Percentiles rank a stretch among this genome's conserved stretches.
Conservation (phyloP, 2,113 vertebrate genomes). For the Dermatemys mawii region DNA sequence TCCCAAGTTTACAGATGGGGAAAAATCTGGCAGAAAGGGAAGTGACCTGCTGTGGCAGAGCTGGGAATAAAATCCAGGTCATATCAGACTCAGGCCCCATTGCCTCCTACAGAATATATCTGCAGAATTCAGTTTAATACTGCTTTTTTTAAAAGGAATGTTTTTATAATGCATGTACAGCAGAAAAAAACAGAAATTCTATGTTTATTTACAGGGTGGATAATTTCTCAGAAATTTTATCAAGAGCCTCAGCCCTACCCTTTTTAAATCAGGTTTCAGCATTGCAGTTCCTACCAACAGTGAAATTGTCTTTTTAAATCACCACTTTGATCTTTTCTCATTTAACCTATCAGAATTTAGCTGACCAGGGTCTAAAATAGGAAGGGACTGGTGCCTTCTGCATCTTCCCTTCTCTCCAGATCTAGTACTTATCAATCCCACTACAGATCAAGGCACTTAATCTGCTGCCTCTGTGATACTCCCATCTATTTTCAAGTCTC, state of each 20-base stretch:
- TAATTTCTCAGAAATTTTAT: neutral
- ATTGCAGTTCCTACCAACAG: neutral
- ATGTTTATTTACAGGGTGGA: neutral
- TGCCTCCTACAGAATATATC: neutral
- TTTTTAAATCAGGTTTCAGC: neutral
- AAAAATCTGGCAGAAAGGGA: neutral
- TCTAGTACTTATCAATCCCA: neutral
- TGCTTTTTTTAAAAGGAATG: neutral
- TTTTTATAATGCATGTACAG: neutral
- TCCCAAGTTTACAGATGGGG: neutral
- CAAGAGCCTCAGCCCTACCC: neutral
- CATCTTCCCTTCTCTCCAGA: neutral
- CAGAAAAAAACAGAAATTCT: neutral
- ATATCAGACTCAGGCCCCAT: neutral
- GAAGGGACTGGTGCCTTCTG: neutral
- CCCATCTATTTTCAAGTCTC: neutral
- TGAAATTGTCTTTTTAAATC: neutral
- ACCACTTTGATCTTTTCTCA: neutral
- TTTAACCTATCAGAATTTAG: neutral
- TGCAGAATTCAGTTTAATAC: accelerated
- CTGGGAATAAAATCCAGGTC: neutral
- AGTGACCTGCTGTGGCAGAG: neutral
- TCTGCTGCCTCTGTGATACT: too few species aligned
- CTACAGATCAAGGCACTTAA: neutral
- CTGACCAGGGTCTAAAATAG: neutral